Evolutionary conservation across 1,140 invertebrate species (phyloP).

Genomic region (Yoshiicerus persimilis): DNA sequence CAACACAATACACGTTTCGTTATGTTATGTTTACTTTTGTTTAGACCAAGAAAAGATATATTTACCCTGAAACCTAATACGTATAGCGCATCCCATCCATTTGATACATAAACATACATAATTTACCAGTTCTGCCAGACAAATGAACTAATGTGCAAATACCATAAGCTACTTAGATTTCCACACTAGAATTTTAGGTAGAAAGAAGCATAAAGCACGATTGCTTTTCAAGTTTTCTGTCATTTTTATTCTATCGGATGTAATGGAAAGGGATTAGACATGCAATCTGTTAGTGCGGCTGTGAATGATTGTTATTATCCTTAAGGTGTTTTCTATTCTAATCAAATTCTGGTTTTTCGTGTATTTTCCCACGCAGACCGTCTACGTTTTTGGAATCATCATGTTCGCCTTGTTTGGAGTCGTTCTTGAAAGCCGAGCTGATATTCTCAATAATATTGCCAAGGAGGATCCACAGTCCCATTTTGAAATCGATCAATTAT

Average conservation of each 20-base stretch:
- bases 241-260: not conserved
- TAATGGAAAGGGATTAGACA: not conserved
- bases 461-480: not conserved
- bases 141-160: not conserved
- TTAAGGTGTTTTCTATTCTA: not conserved
- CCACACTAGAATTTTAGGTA: no score
- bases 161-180: no score
- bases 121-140: not conserved
- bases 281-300: not conserved
- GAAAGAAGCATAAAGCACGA: no score
- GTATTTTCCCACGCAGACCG: not conserved
- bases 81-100: not conserved
- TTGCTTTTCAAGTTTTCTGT: not conserved
- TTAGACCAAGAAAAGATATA: not conserved
- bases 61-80: not conserved
- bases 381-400: slow-evolving; percentile 17
- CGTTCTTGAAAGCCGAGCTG: not conserved
- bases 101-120: not conserved
- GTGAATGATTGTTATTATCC: not conserved
- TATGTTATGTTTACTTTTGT: not conserved
- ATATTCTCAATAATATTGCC: not conserved
- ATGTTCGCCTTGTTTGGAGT: slow-evolving; percentile 1
- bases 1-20: not conserved
- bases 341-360: not conserved
- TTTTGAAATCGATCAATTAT: not conserved